A percentile compares a stretch with the other conserved stretches of the same genome.
Conservation (phyloP, 2,888 invertebrate species). For the Drosophila bunnanda region DNA sequence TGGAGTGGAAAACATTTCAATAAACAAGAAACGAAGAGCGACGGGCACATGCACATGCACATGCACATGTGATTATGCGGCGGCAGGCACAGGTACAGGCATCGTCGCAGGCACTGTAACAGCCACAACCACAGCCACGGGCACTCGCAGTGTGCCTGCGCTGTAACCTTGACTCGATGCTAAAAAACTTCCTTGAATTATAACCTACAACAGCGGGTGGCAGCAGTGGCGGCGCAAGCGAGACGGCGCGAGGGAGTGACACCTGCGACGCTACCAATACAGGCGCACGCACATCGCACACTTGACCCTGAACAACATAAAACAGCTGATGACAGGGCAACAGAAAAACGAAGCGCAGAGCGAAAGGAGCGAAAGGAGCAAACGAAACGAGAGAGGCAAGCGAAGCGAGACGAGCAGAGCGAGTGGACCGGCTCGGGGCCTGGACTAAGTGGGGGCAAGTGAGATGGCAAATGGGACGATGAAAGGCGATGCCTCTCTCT, state of each 20-base stretch:
- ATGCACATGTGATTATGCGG: slow-evolving; percentile 6
- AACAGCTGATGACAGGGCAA: slow-evolving; percentile 74
- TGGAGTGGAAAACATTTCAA: slow-evolving; percentile 37
- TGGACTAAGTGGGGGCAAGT: slow-evolving; percentile 1
- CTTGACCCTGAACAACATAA: slow-evolving; percentile 80
- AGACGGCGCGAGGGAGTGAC: slow-evolving; percentile 22
- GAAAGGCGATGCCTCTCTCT: slow-evolving; percentile 5
- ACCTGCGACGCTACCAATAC: slow-evolving; percentile 46
- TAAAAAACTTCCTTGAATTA: slow-evolving; percentile 52
- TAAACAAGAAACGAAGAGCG: slow-evolving; percentile 29
- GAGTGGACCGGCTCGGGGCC: slow-evolving; percentile 1
- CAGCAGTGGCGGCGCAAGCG: neutral
- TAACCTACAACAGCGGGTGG: slow-evolving; percentile 37
- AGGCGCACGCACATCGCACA: slow-evolving; percentile 59
- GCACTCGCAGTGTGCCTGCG: slow-evolving; percentile 3
- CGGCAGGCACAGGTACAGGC: neutral
- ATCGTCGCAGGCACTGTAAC: neutral
- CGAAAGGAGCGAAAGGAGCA: neutral
- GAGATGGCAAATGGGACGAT: slow-evolving; percentile 34
- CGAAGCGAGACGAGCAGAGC: neutral
- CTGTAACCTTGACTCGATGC: slow-evolving; percentile 65
- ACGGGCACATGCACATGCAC: neutral
- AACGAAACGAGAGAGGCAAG: neutral
- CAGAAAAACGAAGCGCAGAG: slow-evolving; percentile 1
- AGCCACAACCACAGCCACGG: neutral